A percentile compares a stretch with the other conserved stretches of the same genome.
These are phyloP conservation scores for Hyposmocoma kahamanoa DNA, from an alignment of 1,140 invertebrate genomes.

Conservation along the genomic window DNA sequence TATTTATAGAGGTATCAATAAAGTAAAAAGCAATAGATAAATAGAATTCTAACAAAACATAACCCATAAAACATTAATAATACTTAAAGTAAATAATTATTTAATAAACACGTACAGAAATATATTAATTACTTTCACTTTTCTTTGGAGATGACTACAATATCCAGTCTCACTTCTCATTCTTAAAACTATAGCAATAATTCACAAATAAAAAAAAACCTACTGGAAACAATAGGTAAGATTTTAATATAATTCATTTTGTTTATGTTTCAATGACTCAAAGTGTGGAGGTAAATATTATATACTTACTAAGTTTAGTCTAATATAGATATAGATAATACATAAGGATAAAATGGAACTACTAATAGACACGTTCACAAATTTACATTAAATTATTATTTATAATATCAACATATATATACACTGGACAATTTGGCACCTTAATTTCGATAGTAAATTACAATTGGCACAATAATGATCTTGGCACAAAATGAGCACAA, in stretches of 20 bases:
- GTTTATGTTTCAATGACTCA: no score
- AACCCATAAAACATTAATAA: neutral
- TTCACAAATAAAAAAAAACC: neutral
- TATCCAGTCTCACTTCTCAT: conserved; percentile 24
- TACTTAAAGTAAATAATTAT: neutral
- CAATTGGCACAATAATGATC: conserved; percentile 19
- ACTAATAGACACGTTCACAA: no score
- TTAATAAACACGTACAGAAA: neutral
- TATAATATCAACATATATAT: no score
- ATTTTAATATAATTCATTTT: no score
- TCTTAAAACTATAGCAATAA: conserved; percentile 14
- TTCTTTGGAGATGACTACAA: neutral
- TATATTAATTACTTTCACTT: neutral
- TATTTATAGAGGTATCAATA: no score
- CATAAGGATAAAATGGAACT: no score
- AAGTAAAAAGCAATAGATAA: no score
- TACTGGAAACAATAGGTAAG: neutral
- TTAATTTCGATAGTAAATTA: conserved; percentile 15
- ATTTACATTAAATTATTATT: no score
- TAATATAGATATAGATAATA: no score
- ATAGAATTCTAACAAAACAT: no score
- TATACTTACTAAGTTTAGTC: no score
- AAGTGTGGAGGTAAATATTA: no score
- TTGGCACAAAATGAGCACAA: conserved; percentile 18
- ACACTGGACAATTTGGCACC: conserved; percentile 18